phyloP scores from a whole-genome alignment of 2,888 invertebrate genomes.

The Erebia palarica region DNA sequence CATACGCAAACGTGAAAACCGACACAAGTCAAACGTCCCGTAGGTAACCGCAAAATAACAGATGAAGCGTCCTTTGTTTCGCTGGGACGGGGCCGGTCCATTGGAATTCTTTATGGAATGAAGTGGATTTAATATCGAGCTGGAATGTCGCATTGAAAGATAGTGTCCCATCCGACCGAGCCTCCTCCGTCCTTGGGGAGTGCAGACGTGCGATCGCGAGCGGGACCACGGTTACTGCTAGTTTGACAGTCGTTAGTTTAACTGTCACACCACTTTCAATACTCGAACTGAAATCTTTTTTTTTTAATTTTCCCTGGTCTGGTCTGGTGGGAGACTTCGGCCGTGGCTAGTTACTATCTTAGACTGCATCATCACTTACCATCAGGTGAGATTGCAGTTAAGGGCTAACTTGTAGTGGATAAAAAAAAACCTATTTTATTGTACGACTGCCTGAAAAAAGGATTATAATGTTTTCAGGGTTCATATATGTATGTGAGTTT shows the following conservation, averaged over 20 bases:
- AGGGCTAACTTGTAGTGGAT: no score
- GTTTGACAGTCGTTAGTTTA: constrained; percentile 15
- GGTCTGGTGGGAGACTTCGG: no score
- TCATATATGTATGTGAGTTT: no score
- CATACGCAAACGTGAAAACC: constrained; percentile 19
- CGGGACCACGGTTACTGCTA: neutral
- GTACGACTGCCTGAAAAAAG: no score
- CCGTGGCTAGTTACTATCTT: no score
- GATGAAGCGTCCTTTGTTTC: constrained; percentile 45
- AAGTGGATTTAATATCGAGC: constrained; percentile 80
- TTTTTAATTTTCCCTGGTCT: no score
- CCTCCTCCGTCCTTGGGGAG: constrained; percentile 25
- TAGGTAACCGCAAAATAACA: constrained; percentile 36
- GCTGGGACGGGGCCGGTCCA: constrained; percentile 53
- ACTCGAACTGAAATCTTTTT: no score
- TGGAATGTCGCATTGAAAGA: constrained; percentile 68
- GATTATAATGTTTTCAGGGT: no score
- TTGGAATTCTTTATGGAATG: constrained; percentile 74
- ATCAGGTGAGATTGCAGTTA: no score
- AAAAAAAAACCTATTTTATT: no score
- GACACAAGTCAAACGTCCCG: constrained; percentile 30
- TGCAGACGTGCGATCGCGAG: constrained; percentile 34
- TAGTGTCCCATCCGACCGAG: constrained; percentile 50
- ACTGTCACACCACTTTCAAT: neutral
- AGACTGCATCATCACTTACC: no score